Evolutionary conservation across 1,140 invertebrate genomes (phyloP), one percentile per base, ranked within the genome.

Genomic region (Temnothorax nylanderi): DNA sequence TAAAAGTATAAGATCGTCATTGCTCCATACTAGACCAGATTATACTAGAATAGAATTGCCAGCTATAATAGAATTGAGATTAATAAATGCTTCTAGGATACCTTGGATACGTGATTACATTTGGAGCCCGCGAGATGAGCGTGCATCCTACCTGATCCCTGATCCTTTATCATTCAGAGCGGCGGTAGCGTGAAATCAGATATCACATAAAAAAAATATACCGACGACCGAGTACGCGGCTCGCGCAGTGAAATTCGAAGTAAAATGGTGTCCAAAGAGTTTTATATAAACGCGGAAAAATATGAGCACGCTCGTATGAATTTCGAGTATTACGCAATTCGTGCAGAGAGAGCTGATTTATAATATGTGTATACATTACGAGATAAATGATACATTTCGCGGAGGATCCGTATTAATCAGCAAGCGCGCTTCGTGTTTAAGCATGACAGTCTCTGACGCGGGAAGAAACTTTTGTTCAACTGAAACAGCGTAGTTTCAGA

Each of bases 281-380:
- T 81, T 81, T 71, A 81, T n/a, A 78, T 44, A 34, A 69, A 16
- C 21, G 34, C 47, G 34, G n/a, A 81, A 71, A 81, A 81, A 69
- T 81, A 81, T 41, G 32, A 18, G 2, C 18, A 34, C 47, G 49
- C 8, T 54, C 13, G 47, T 37, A 69, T 56, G 49, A 81, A 71
- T 71, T 81, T 26, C 21, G 34, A 41, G 11, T 16, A 54, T 81
- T 41, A 54, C 64, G 47, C 77, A 41, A 54, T 13, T 41, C 64
- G 32, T 2, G 21, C n/a, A 26, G 34, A 69, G 47, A 54, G 62
- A 69, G 32, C 49, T 49, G 34, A 81, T 81, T 81, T 81, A 54
- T 54, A 41, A 51, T 18, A 72, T 13, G 49, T 13, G 47, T 54
- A 54, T 54, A n/a, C 18, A 37, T 74, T 74, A 74, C n/a, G 49